Percentiles rank a stretch among this genome's conserved stretches.
phyloP scores from a whole-genome alignment of 2,113 vertebrate species.

The Albula glossodonta region DNA sequence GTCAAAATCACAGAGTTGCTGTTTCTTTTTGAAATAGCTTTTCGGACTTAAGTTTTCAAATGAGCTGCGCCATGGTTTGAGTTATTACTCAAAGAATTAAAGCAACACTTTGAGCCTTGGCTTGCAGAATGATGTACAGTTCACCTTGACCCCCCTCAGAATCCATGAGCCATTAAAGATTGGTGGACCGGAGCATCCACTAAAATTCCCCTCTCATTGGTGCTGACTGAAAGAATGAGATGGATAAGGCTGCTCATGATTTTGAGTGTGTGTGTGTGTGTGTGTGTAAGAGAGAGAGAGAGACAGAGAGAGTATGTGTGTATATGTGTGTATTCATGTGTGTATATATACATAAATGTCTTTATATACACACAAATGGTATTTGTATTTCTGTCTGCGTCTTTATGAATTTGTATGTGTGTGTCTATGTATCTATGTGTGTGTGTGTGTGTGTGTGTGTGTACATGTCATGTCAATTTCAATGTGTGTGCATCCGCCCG shows the following conservation, averaged over 20 bases:
- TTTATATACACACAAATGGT: conserved; percentile 1
- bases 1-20: not conserved
- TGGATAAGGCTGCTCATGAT: not conserved
- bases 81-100: not conserved
- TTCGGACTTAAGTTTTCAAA: not conserved
- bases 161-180: not conserved
- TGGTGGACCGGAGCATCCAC: not conserved
- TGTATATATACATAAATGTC: conserved; percentile 6
- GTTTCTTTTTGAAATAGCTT: not conserved
- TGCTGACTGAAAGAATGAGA: too few relatives aligned
- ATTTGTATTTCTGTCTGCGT: not conserved
- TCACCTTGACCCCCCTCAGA: not conserved
- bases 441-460: not conserved
- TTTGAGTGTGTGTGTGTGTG: not conserved
- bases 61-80: not conserved
- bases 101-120: too few relatives aligned
- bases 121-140: not conserved
- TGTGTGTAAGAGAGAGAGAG: too few relatives aligned
- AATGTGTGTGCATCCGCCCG: not conserved
- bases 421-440: not conserved
- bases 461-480: not conserved
- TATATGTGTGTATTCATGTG: not conserved
- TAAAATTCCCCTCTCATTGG: too few relatives aligned
- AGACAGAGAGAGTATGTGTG: not conserved
- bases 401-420: conserved; percentile 21